Conservation (phyloP, 2,797 vertebrate genomes). For the Podarcis siculus region DNA sequence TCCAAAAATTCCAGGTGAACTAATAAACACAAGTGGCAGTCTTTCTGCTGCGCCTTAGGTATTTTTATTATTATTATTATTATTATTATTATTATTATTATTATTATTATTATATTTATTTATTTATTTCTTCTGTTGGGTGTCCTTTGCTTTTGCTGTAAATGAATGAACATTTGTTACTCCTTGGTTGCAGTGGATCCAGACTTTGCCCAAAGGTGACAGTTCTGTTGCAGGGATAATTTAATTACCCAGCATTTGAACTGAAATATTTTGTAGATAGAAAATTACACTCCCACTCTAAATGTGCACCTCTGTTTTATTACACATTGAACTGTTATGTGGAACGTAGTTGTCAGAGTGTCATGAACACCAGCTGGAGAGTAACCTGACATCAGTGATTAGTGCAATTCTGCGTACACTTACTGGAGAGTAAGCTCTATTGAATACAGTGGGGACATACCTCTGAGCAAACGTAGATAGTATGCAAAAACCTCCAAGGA, state of each 20-base stretch:
- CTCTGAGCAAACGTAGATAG: background rate
- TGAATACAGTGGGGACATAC: background rate
- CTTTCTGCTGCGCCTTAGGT: constrained; percentile 48
- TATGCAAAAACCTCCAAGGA: too few species aligned
- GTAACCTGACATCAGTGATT: background rate
- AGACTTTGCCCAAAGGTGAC: constrained; percentile 13
- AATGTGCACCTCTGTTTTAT: background rate
- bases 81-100: background rate
- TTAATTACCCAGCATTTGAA: background rate
- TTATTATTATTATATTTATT: too few species aligned
- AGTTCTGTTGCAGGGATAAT: background rate
- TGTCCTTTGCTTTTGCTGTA: constrained; percentile 9
- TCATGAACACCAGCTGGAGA: background rate
- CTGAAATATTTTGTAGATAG: background rate
- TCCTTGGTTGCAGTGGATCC: constrained; percentile 48
- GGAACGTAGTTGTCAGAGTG: background rate
- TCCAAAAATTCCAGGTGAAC: constrained; percentile 16
- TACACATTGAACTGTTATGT: background rate
- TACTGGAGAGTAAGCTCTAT: background rate
- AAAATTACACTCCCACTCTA: background rate
- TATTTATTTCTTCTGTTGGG: too few species aligned
- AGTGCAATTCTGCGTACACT: background rate
- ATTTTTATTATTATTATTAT: background rate
- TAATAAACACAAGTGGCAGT: constrained; percentile 39
- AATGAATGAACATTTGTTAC: constrained; percentile 2